Percentiles rank a stretch among this genome's conserved stretches.
These are phyloP conservation scores for Crotalus horridus DNA, from an alignment of 2,113 vertebrate species.

Conservation along the genomic window DNA sequence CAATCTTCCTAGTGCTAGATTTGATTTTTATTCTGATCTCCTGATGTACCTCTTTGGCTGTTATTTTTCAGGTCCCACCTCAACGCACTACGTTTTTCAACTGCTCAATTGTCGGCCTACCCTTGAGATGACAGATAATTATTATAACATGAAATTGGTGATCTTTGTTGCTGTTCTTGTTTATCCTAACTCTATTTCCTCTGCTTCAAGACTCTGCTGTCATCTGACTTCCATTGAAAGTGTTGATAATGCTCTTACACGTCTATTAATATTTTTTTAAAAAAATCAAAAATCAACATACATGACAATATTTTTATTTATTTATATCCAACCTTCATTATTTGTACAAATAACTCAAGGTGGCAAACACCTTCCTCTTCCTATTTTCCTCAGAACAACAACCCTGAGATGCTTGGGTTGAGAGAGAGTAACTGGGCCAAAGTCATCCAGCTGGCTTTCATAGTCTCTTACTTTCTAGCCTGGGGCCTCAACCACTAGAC, in stretches of 20 bases:
- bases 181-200: not conserved
- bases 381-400: not conserved
- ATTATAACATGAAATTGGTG: not conserved
- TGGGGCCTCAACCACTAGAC: not conserved
- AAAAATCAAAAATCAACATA: not conserved
- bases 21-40: not conserved
- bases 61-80: not conserved
- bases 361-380: not conserved
- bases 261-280: not conserved
- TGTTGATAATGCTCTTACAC: not conserved
- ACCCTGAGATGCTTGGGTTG: not conserved
- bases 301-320: no score
- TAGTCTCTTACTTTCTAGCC: not conserved
- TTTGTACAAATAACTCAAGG: no score
- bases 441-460: not conserved
- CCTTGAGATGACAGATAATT: not conserved
- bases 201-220: not conserved
- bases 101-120: not conserved
- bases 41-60: not conserved
- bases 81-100: not conserved
- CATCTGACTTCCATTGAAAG: not conserved
- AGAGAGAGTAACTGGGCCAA: not conserved
- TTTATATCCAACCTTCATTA: no score
- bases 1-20: not conserved
- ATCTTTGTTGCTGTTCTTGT: not conserved